Conservation (phyloP, 2,797 vertebrate species). For the Tapera naevia region DNA sequence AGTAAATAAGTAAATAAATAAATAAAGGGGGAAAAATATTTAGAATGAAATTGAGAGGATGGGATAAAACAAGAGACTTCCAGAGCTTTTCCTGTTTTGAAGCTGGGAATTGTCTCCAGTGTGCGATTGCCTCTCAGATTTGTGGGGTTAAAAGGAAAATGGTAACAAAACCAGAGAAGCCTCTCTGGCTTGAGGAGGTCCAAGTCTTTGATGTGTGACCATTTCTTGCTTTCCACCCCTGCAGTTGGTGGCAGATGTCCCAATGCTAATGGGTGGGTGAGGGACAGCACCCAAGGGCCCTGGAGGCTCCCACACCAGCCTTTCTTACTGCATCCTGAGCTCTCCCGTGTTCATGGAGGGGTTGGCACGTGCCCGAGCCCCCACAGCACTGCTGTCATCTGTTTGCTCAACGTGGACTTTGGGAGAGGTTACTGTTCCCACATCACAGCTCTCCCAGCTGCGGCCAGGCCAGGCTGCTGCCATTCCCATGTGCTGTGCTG, state of each 20-base stretch:
- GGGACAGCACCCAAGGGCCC: not conserved
- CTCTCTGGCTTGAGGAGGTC: not conserved
- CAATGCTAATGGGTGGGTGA: fast-evolving
- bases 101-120: not conserved
- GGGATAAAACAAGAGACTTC: not conserved
- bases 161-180: not conserved
- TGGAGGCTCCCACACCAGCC: fast-evolving
- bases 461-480: not conserved
- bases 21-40: fast-evolving
- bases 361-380: fast-evolving
- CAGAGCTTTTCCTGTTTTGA: not conserved
- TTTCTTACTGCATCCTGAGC: not conserved
- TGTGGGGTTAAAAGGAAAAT: not conserved
- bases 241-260: not conserved
- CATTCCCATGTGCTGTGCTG: fast-evolving
- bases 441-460: not conserved
- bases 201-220: fast-evolving
- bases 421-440: not conserved
- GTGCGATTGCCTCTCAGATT: not conserved
- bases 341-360: fast-evolving
- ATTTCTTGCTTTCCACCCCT: not conserved
- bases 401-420: constrained; percentile 1
- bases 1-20: too few relatives aligned
- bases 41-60: not conserved
- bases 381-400: not conserved